Conservation (phyloP, 1,140 invertebrate genomes). For the Colletes latitarsis region DNA sequence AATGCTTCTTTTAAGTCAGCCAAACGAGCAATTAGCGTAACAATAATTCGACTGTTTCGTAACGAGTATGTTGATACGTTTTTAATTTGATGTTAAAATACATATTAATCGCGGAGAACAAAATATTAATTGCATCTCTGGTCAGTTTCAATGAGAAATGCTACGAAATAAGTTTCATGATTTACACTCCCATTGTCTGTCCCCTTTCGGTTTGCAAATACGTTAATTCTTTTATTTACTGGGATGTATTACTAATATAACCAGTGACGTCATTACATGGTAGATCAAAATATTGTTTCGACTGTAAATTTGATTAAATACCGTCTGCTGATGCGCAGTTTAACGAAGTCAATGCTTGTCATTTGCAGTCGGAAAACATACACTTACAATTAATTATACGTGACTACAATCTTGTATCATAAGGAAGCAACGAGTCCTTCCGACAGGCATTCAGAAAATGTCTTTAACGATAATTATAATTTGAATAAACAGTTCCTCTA, state of each 20-base stretch:
- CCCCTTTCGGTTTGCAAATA: background rate
- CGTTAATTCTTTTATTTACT: conserved; percentile 8
- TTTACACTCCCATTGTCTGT: background rate
- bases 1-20: background rate
- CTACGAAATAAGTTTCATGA: background rate
- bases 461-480: background rate
- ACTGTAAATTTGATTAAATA: background rate
- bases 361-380: too few species aligned
- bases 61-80: too few species aligned
- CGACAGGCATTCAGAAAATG: background rate
- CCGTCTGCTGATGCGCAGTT: background rate
- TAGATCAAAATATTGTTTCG: background rate
- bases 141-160: too few species aligned
- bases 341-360: background rate
- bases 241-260: background rate
- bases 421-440: too few species aligned
- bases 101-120: too few species aligned
- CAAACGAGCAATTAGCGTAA: background rate
- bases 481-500: background rate
- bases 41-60: background rate
- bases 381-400: too few species aligned
- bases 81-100: too few species aligned
- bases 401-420: too few species aligned
- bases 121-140: too few species aligned
- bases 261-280: background rate